Percentiles rank a stretch among this genome's conserved stretches.
phyloP scores from a whole-genome alignment of 2,888 invertebrate species.

The Cataglyphis cursor region DNA sequence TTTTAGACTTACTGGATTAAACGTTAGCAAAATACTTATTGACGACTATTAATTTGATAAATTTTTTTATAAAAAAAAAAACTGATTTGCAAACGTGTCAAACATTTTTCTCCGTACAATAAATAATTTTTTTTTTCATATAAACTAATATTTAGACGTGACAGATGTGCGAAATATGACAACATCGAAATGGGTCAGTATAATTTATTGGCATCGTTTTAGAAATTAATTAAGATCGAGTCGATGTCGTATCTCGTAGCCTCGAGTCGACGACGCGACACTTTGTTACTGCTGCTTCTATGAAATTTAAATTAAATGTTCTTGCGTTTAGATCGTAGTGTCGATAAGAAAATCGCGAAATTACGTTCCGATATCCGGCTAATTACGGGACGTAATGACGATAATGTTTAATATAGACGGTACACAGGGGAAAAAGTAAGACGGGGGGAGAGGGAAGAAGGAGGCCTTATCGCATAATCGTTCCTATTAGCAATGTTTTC shows the following conservation, averaged over 20 bases:
- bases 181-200: not conserved
- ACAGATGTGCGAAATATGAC: not conserved
- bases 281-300: conserved; percentile 14
- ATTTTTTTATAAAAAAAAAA: not conserved
- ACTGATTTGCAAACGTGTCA: not conserved
- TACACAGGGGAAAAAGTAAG: conserved; percentile 11
- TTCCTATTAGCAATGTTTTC: conserved; percentile 52
- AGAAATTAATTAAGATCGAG: conserved; percentile 39
- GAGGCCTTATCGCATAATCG: conserved; percentile 71
- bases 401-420: conserved; percentile 58
- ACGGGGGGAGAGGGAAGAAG: not conserved
- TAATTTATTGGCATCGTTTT: conserved; percentile 10
- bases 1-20: not conserved
- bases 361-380: conserved; percentile 49
- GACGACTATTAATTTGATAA: not conserved
- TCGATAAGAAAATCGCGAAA: conserved; percentile 52
- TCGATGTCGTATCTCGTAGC: not conserved
- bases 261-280: not conserved
- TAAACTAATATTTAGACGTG: not conserved
- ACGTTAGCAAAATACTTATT: not conserved
- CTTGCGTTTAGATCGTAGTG: conserved; percentile 54
- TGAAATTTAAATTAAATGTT: conserved; percentile 54
- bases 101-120: not conserved
- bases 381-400: conserved; percentile 54
- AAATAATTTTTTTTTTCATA: not conserved